These are phyloP conservation scores for Phymanthus crucifer DNA, from an alignment of 92 coral and sea anemone genomes.

Conservation along the genomic window DNA sequence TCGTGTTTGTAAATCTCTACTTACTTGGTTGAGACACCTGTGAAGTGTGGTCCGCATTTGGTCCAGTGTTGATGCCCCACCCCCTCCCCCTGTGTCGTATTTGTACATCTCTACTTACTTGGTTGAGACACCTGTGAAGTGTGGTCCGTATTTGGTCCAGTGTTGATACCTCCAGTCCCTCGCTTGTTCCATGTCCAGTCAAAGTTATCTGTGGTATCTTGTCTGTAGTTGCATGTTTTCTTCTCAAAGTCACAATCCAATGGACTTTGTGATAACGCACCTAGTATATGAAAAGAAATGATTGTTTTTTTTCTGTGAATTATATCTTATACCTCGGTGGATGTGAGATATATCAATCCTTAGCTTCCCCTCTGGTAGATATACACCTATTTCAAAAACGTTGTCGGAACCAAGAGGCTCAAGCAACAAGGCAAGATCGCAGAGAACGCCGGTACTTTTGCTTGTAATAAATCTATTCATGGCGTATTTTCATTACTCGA, in stretches of 20 bases:
- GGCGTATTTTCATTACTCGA: too few relatives aligned
- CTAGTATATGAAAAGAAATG: slow-evolving; percentile 20
- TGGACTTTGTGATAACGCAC: slow-evolving; percentile 54
- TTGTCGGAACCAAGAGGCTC: too few relatives aligned
- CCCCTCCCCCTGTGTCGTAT: not conserved
- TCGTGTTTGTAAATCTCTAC: slow-evolving; percentile 1
- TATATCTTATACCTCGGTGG: too few relatives aligned
- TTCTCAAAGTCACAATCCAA: slow-evolving; percentile 82
- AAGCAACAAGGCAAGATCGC: too few relatives aligned
- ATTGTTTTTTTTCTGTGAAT: too few relatives aligned
- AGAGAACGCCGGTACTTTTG: too few relatives aligned
- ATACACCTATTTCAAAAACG: too few relatives aligned
- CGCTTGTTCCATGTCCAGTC: slow-evolving; percentile 80
- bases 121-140: slow-evolving; percentile 30
- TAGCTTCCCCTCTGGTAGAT: too few relatives aligned
- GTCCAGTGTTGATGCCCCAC: not conserved
- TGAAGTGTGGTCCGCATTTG: not conserved
- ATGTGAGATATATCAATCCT: too few relatives aligned
- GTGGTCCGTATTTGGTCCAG: slow-evolving; percentile 78
- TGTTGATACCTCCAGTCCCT: slow-evolving; percentile 20
- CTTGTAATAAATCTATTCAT: too few relatives aligned
- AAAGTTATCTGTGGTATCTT: slow-evolving; percentile 73
- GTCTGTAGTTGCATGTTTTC: slow-evolving; percentile 71
- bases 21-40: slow-evolving; percentile 31
- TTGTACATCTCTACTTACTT: slow-evolving; percentile 40